Conservation (phyloP, 2,888 invertebrate genomes). For the Eristalis tenax region DNA sequence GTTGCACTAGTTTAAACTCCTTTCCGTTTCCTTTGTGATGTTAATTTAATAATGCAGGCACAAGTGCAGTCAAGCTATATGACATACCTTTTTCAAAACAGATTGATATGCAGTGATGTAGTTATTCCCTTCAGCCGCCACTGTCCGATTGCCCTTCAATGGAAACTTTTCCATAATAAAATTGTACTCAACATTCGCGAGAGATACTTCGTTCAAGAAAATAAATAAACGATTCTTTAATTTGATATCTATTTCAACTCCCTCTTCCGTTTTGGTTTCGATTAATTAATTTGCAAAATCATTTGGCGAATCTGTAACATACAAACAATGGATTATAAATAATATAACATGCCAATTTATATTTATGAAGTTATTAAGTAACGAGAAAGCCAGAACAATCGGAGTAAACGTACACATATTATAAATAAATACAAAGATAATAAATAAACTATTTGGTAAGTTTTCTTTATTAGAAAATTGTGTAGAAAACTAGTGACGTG, state of each 20-base stretch:
- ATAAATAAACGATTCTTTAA: constrained; percentile 23
- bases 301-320: constrained; percentile 42
- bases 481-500: constrained; percentile 70
- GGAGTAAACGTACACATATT: constrained; percentile 44
- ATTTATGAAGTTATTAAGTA: background rate
- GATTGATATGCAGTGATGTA: constrained; percentile 84
- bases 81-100: constrained; percentile 84
- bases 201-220: constrained; percentile 15
- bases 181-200: constrained; percentile 52
- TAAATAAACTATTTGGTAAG: constrained; percentile 63
- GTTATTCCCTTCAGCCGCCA: constrained; percentile 81
- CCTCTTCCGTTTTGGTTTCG: constrained; percentile 17
- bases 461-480: constrained; percentile 56
- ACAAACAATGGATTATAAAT: constrained; percentile 40
- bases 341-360: background rate
- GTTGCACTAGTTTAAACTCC: background rate
- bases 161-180: constrained; percentile 87
- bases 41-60: constrained; percentile 54
- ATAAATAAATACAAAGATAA: constrained; percentile 47
- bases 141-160: constrained; percentile 84
- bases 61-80: constrained; percentile 68
- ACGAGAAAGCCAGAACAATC: background rate
- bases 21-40: constrained; percentile 18
- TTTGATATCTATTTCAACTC: constrained; percentile 7
- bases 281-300: constrained; percentile 37